Conservation (phyloP, 2,113 vertebrate genomes). For the Thinocorus orbignyianus region DNA sequence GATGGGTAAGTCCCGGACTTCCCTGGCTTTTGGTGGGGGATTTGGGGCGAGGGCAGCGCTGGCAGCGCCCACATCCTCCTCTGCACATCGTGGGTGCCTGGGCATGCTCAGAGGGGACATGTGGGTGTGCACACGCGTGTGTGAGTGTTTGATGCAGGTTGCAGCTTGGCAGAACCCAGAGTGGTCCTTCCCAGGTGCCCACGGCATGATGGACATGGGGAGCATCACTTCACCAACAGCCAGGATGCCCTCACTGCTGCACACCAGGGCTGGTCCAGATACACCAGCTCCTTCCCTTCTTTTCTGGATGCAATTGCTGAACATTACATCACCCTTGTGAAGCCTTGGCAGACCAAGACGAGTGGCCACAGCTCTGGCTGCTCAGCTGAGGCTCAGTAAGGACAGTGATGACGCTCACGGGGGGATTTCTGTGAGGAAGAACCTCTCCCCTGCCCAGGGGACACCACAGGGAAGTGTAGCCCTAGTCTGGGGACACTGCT, state of each 20-base stretch:
- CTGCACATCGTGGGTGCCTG: background rate
- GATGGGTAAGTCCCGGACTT: rapidly evolving
- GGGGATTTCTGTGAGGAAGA: no score
- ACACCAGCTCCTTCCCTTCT: background rate
- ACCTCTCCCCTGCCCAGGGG: no score
- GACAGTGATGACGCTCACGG: no score
- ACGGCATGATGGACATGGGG: background rate
- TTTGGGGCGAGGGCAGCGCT: rapidly evolving
- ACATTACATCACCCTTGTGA: no score
- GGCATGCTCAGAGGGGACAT: background rate
- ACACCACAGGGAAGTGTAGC: background rate
- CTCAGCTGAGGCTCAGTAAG: background rate
- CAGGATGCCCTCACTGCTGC: background rate
- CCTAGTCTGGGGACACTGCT: background rate
- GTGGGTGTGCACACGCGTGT: background rate
- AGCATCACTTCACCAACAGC: background rate
- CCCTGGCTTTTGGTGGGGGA: rapidly evolving
- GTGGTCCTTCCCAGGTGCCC: background rate
- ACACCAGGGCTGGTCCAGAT: background rate
- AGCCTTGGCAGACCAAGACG: background rate
- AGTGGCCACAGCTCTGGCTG: background rate
- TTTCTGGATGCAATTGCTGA: background rate
- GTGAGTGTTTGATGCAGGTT: background rate
- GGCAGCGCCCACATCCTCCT: background rate
- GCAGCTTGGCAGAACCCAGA: background rate